Evolutionary conservation across 2,888 invertebrate species (phyloP), one percentile per base, ranked within the genome.

Genomic region (Stenodera caucasica): DNA sequence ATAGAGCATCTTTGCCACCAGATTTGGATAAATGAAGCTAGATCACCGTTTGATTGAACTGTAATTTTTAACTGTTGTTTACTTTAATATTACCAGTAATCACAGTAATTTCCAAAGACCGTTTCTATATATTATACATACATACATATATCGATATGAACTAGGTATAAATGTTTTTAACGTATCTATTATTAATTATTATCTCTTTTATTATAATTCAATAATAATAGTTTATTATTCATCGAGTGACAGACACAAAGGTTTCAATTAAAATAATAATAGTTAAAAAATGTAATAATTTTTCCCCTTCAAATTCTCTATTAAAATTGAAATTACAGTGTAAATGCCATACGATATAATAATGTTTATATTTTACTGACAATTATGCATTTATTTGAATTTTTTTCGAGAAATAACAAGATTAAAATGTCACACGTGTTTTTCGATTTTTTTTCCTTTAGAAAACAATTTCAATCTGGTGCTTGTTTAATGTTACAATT

Each of bases 381-480:
- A 14, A 60, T 61, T 61, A 61, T 61, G 61, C 61, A 61, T 61
- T 57, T 61, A 61, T 61, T 61, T 57, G 40, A 49, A 66, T 69
- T 69, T 67, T 69, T 69, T 59, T 63, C 59, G 58, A 59, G n/a
- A n/a, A n/a, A n/a, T n/a, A n/a, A n/a, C n/a, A n/a, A n/a, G n/a
- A 18, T 40, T 64, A 69, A 75, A 75, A 75, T 75, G 75, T 74
- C 75, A 71, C 75, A 75, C 74, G 75, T 74, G 75, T 69, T 72
- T 72, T 54, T 57, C 56, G 40, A 60, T n/a, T n/a, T n/a, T n/a
- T n/a, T n/a, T n/a, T n/a, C n/a, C n/a, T n/a, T n/a, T n/a, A n/a
- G n/a, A n/a, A n/a, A n/a, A n/a, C n/a, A n/a, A n/a, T n/a, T n/a
- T n/a, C n/a, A n/a, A n/a, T n/a, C 30, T 1, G 35, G 18, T 40